Conservation (phyloP, 2,113 vertebrate genomes). For the Neotragus pygmaeus region DNA sequence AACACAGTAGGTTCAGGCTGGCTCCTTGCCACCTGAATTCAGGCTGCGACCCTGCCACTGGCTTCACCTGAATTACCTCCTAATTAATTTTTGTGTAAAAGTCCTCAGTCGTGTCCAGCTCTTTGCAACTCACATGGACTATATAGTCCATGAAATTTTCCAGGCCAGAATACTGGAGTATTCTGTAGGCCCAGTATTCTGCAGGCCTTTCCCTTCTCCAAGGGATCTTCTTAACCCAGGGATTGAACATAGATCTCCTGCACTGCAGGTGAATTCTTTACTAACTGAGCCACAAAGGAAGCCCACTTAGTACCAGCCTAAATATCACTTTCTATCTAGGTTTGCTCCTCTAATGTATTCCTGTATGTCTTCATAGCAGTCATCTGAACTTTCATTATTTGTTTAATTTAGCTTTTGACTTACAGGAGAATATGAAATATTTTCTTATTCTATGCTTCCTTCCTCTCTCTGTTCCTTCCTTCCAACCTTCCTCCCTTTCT, state of each 20-base stretch:
- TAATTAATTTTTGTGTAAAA: not conserved
- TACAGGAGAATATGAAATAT: not conserved
- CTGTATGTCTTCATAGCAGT: not conserved
- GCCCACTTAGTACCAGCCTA: too few relatives aligned
- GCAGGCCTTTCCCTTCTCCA: not conserved
- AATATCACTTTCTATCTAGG: not conserved
- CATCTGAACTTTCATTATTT: not conserved
- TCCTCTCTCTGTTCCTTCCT: not conserved
- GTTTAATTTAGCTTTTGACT: not conserved
- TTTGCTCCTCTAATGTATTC: not conserved
- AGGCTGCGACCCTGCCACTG: rapidly evolving
- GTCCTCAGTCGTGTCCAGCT: not conserved
- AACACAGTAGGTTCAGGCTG: not conserved
- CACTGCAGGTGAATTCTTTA: not conserved
- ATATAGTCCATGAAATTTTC: not conserved
- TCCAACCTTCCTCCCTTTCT: not conserved
- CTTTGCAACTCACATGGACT: not conserved
- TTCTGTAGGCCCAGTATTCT: too few relatives aligned
- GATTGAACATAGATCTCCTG: not conserved
- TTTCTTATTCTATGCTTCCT: not conserved
- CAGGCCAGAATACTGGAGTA: not conserved
- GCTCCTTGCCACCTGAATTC: rapidly evolving
- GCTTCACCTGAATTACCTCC: not conserved
- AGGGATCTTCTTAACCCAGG: not conserved
- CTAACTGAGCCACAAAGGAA: not conserved